Conservation (phyloP, 2,797 vertebrate species). For the Gadopsis bispinosus region DNA sequence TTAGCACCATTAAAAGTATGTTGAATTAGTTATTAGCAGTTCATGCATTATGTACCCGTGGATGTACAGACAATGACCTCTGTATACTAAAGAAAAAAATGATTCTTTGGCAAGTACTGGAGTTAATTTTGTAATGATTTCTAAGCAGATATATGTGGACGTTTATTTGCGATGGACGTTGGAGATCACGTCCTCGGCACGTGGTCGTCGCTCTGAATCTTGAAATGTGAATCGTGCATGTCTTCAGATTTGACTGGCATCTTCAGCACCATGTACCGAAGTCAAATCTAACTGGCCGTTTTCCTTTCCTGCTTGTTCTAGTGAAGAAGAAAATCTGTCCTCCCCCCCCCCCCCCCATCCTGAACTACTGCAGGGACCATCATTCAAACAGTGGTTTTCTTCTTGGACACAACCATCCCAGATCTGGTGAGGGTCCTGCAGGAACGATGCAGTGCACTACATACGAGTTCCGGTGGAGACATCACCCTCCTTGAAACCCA, state of each 20-base stretch:
- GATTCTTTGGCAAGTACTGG: background rate
- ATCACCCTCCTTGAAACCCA: background rate
- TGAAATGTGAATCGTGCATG: background rate
- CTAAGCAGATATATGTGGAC: too few species aligned
- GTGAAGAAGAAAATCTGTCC: background rate
- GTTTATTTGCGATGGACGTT: background rate
- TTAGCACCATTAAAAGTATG: background rate
- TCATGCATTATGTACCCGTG: background rate
- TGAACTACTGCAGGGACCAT: background rate
- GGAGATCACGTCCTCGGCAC: too few species aligned
- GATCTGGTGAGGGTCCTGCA: background rate
- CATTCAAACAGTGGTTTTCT: background rate
- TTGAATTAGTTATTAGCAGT: background rate
- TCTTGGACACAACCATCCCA: background rate
- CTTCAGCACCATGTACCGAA: background rate
- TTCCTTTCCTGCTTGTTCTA: background rate
- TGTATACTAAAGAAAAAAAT: background rate
- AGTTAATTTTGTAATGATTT: background rate
- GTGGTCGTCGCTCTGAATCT: background rate
- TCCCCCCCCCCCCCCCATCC: too few species aligned
- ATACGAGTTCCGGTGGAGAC: background rate
- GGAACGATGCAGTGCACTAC: too few species aligned
- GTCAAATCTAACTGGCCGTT: background rate
- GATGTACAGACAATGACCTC: too few species aligned
- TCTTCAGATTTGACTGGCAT: background rate